Conservation (phyloP, 35 echinoderm and acorn worm genomes). For the Apostichopus japonicus region DNA sequence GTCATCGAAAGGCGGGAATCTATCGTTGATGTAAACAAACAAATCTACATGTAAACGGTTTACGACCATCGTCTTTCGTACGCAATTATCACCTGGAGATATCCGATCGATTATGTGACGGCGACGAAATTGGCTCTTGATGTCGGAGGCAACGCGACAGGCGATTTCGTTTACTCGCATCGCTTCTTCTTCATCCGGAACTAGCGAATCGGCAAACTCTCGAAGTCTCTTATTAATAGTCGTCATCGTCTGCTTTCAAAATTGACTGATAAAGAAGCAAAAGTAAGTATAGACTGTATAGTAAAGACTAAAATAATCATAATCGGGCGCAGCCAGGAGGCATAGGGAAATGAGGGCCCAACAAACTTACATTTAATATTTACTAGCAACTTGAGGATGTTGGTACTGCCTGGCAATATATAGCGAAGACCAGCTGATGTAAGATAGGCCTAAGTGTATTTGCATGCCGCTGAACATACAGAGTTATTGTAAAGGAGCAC, state of each 20-base stretch:
- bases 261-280: too few species aligned
- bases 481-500: too few species aligned
- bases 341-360: too few species aligned
- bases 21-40: conserved; percentile 17
- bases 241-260: not conserved
- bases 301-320: too few species aligned
- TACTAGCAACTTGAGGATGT: too few species aligned
- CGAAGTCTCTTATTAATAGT: not conserved
- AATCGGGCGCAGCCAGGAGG: too few species aligned
- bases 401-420: too few species aligned
- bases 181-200: not conserved
- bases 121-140: not conserved
- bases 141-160: not conserved
- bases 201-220: not conserved
- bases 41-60: not conserved
- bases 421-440: too few species aligned
- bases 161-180: not conserved
- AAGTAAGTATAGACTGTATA: too few species aligned
- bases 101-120: conserved; percentile 3
- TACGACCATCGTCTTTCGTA: not conserved
- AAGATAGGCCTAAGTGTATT: too few species aligned
- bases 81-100: not conserved
- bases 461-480: too few species aligned
- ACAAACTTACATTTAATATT: too few species aligned
- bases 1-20: conserved; percentile 5